phyloP scores from a whole-genome alignment of 2,113 vertebrate genomes.

The Ahaetulla prasina region DNA sequence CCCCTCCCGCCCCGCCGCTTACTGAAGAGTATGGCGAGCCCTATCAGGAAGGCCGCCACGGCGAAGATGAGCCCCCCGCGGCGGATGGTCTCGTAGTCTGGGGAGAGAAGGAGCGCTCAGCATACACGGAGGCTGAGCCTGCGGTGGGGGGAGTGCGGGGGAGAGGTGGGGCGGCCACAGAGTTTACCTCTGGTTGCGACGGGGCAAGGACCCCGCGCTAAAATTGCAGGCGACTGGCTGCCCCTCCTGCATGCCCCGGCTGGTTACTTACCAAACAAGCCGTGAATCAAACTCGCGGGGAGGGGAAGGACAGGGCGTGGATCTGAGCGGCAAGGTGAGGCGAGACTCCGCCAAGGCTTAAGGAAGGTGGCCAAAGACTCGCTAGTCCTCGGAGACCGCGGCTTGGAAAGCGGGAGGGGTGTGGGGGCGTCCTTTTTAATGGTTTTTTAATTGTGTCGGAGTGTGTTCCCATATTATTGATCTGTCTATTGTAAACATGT shows the following conservation, averaged over 20 bases:
- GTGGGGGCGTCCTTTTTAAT: background rate
- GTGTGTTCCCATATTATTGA: background rate
- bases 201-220: background rate
- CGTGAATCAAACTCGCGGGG: background rate
- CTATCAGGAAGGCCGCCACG: conserved; percentile 73
- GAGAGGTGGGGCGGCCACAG: background rate
- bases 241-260: background rate
- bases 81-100: conserved; percentile 78
- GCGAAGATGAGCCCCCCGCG: conserved; percentile 82
- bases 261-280: background rate
- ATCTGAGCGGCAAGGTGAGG: background rate
- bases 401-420: background rate
- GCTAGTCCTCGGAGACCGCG: background rate
- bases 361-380: background rate
- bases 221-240: background rate
- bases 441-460: background rate
- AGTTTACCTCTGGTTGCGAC: background rate
- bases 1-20: conserved; percentile 40
- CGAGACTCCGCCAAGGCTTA: background rate
- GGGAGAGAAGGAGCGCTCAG: background rate
- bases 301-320: background rate
- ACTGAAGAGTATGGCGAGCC: conserved; percentile 81
- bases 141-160: no score
- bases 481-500: background rate
- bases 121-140: background rate